A percentile compares a stretch with the other conserved stretches of the same genome.
Evolutionary conservation across 2,113 vertebrate species (phyloP).

Genomic region (Equus przewalskii): DNA sequence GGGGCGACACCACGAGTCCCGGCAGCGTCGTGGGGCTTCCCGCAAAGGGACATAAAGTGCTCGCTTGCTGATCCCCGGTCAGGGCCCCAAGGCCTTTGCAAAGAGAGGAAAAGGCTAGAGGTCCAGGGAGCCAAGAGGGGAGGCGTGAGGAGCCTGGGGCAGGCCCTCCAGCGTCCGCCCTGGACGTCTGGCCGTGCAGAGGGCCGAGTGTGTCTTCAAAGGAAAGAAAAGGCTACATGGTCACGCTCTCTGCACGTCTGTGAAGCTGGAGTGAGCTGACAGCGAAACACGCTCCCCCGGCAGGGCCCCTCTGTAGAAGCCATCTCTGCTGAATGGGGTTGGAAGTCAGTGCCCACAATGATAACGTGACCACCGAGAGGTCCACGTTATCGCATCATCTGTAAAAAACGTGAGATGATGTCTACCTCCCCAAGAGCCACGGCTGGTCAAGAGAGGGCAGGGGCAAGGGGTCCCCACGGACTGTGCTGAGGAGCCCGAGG

Average conservation of each 20-base stretch:
- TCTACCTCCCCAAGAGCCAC: not conserved
- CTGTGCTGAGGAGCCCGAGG: not conserved
- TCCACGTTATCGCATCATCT: not conserved
- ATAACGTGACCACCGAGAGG: not conserved
- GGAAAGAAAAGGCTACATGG: conserved; percentile 70
- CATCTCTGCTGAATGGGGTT: not conserved
- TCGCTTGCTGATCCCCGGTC: not conserved
- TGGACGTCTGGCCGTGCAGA: not conserved
- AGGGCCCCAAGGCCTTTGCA: conserved; percentile 57
- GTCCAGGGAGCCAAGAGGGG: not conserved
- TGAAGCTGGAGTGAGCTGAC: conserved; percentile 13
- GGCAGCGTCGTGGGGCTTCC: not conserved
- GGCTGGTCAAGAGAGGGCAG: not conserved
- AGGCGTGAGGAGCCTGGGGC: not conserved
- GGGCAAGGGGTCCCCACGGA: not conserved
- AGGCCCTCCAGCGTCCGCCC: not conserved
- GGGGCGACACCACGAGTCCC: not conserved
- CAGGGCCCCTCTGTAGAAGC: not conserved
- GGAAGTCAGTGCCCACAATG: not conserved
- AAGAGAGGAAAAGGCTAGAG: conserved; percentile 64
- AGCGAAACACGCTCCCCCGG: rapidly evolving
- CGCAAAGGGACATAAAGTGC: conserved; percentile 76
- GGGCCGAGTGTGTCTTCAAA: conserved; percentile 42
- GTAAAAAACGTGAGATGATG: not conserved
- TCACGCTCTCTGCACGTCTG: conserved; percentile 29